A percentile compares a stretch with the other conserved stretches of the same genome.
Evolutionary conservation across 92 coral and sea anemone species (phyloP).

Genomic region (Actinostola sp.): DNA sequence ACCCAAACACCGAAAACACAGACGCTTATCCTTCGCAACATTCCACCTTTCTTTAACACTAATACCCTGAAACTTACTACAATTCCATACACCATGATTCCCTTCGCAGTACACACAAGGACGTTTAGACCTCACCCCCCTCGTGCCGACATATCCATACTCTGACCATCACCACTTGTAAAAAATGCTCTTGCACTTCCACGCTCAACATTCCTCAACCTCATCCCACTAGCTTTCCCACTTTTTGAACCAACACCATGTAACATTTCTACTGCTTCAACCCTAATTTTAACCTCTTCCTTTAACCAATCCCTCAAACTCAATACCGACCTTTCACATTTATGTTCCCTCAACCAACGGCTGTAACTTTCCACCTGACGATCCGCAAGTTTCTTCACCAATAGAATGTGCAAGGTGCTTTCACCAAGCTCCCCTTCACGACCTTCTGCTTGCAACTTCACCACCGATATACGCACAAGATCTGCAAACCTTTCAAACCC

Average conservation of each 20-base stretch:
- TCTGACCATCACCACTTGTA: slow-evolving; percentile 10
- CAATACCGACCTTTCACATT: slow-evolving; percentile 41
- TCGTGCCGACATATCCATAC: not conserved
- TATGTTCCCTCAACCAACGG: slow-evolving; percentile 57
- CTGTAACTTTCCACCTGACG: slow-evolving; percentile 55
- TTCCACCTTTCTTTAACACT: slow-evolving; percentile 27
- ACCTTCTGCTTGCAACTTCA: slow-evolving; percentile 52
- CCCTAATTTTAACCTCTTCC: slow-evolving; percentile 49
- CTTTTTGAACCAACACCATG: slow-evolving; percentile 29
- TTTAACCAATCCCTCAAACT: slow-evolving; percentile 64
- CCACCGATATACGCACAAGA: slow-evolving; percentile 50
- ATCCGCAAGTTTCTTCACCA: slow-evolving; percentile 55
- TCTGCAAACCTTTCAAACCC: slow-evolving; percentile 61
- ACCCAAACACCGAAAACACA: slow-evolving; percentile 46
- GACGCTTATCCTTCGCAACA: slow-evolving; percentile 37
- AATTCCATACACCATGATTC: slow-evolving; percentile 45
- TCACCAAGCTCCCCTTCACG: slow-evolving; percentile 60
- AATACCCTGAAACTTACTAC: slow-evolving; percentile 30
- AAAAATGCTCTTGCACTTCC: slow-evolving; percentile 3
- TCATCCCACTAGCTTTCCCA: not conserved
- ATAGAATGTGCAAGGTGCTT: slow-evolving; percentile 46
- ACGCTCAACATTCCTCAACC: not conserved
- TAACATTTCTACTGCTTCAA: slow-evolving; percentile 56
- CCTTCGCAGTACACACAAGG: slow-evolving; percentile 42
- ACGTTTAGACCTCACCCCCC: slow-evolving; percentile 11